Conservation (phyloP, 2,888 invertebrate species). For the Lissocephala sabroskyi region DNA sequence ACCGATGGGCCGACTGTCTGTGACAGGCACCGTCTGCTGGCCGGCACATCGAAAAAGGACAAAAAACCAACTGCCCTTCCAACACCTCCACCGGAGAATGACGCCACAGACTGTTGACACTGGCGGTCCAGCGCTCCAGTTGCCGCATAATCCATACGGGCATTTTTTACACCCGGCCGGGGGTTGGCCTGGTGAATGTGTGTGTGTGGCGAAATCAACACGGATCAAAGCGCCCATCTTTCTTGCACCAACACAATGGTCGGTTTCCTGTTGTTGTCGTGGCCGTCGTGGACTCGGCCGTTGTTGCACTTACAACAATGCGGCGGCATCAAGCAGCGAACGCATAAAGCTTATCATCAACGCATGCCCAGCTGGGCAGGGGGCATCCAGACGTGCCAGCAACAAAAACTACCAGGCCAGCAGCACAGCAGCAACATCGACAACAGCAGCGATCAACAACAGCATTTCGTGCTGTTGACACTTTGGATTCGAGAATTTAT, state of each 20-base stretch:
- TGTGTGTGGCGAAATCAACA: conserved; percentile 45
- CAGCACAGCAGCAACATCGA: neutral
- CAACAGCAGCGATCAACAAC: conserved; percentile 48
- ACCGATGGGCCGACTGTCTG: conserved; percentile 8
- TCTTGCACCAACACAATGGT: conserved; percentile 48
- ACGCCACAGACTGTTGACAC: conserved; percentile 32
- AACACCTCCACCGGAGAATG: conserved; percentile 7
- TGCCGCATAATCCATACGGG: conserved; percentile 59
- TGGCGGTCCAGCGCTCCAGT: conserved; percentile 36
- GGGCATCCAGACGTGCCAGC: conserved; percentile 21
- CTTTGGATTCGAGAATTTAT: conserved; percentile 68
- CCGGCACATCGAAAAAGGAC: no score
- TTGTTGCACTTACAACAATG: conserved; percentile 43
- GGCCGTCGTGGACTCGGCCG: neutral
- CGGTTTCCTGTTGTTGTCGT: conserved; percentile 35
- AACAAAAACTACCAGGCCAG: conserved; percentile 7
- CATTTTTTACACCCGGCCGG: no score
- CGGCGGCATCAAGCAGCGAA: conserved; percentile 53
- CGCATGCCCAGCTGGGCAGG: conserved; percentile 44
- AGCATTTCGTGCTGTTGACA: conserved; percentile 66
- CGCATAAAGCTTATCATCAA: conserved; percentile 63
- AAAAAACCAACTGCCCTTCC: no score
- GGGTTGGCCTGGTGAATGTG: no score
- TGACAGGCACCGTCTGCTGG: conserved; percentile 4
- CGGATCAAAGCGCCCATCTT: conserved; percentile 64